A percentile compares a stretch with the other conserved stretches of the same genome.
Conservation (phyloP, 1,140 invertebrate species). For the Drosophila pandora region DNA sequence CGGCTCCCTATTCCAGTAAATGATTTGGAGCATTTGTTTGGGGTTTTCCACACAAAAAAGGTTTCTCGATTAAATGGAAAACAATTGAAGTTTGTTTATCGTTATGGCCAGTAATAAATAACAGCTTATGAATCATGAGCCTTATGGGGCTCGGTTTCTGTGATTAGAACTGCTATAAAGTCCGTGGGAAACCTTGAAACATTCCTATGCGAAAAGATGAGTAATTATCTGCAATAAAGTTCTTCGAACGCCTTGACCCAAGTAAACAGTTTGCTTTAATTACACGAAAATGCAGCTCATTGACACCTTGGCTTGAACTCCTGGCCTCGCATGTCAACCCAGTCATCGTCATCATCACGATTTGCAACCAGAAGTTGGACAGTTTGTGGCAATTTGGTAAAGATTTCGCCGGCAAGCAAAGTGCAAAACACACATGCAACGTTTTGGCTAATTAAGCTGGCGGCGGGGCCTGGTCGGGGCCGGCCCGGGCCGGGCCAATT, state of each 20-base stretch:
- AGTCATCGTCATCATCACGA: constrained; percentile 28
- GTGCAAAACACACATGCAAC: constrained; percentile 79
- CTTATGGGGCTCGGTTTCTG: neutral
- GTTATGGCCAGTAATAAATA: constrained; percentile 6
- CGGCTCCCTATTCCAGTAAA: constrained; percentile 13
- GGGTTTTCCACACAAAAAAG: neutral
- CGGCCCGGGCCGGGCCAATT: constrained; percentile 27
- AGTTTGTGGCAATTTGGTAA: constrained; percentile 52
- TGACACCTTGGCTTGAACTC: constrained; percentile 47
- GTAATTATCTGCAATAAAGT: neutral
- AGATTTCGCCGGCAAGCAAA: constrained; percentile 52
- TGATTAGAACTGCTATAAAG: neutral
- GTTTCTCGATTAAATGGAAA: constrained; percentile 21
- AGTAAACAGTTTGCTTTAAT: constrained; percentile 35
- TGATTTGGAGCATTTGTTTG: constrained; percentile 28
- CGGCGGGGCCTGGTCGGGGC: constrained; percentile 24
- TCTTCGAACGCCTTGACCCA: constrained; percentile 16
- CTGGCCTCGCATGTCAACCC: constrained; percentile 56
- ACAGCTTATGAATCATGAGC: neutral
- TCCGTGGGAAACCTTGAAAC: neutral
- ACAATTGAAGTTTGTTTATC: constrained; percentile 22
- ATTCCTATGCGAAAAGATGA: neutral
- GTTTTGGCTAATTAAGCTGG: constrained; percentile 71
- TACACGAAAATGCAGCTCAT: constrained; percentile 33
- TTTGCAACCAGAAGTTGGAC: constrained; percentile 21